These are phyloP conservation scores for Siphlonurus alternatus DNA, from an alignment of 2,888 invertebrate species.

Conservation along the genomic window DNA sequence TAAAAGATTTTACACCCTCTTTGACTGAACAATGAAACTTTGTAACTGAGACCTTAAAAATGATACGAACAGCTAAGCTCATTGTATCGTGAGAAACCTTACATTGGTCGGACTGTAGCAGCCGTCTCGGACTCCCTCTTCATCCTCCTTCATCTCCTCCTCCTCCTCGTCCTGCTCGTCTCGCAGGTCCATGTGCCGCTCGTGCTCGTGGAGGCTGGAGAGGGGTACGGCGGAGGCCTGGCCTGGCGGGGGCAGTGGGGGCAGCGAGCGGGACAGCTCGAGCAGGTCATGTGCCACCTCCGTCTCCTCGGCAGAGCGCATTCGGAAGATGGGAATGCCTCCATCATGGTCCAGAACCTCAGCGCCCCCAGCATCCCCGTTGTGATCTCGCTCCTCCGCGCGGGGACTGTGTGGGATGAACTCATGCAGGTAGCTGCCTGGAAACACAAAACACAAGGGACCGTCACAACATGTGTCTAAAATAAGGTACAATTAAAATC, in stretches of 20 bases:
- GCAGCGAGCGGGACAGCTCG: conserved; percentile 39
- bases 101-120: too few species aligned
- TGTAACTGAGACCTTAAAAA: too few species aligned
- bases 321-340: conserved; percentile 28
- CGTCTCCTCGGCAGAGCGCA: conserved; percentile 56
- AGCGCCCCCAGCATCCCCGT: conserved; percentile 2
- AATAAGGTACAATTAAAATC: too few species aligned
- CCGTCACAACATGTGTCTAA: too few species aligned
- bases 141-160: too few species aligned
- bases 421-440: conserved; percentile 17
- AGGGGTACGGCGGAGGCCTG: conserved; percentile 10
- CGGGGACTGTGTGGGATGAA: conserved; percentile 15
- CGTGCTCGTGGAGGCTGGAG: conserved; percentile 4
- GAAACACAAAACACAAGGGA: too few species aligned
- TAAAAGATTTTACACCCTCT: too few species aligned
- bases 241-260: conserved; percentile 38
- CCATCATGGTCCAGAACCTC: conserved; percentile 21
- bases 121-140: too few species aligned
- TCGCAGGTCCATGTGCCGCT: neutral
- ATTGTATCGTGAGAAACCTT: too few species aligned
- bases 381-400: conserved; percentile 11
- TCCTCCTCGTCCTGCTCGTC: too few species aligned
- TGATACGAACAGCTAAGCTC: too few species aligned
- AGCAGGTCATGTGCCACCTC: conserved; percentile 61
- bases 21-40: too few species aligned